Percentiles rank a stretch among this genome's conserved stretches.
These are phyloP conservation scores for Agrilus biguttatus DNA, from an alignment of 2,888 invertebrate genomes.

Conservation along the genomic window DNA sequence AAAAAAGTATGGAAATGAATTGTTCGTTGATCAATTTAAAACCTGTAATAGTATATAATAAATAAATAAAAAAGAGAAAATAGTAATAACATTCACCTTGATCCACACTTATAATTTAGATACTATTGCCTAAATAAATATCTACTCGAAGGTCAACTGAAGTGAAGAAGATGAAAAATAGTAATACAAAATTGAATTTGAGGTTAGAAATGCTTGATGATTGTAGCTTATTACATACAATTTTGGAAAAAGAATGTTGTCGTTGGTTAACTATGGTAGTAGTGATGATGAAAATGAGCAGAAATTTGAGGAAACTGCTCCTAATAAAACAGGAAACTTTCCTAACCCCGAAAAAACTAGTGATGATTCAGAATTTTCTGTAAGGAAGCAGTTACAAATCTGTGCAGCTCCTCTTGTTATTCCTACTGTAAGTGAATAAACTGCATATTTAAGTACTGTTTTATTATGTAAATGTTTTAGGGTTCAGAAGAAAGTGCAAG, in stretches of 20 bases:
- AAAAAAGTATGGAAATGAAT: no score
- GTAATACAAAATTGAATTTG: no score
- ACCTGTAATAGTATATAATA: no score
- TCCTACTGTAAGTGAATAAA: slow-evolving; percentile 48
- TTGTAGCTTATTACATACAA: no score
- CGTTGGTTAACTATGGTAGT: slow-evolving; percentile 59
- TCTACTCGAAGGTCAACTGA: no score
- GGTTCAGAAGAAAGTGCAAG: slow-evolving; percentile 55
- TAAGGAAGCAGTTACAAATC: slow-evolving; percentile 50
- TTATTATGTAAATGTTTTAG: slow-evolving; percentile 29
- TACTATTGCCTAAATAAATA: no score
- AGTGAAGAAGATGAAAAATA: no score
- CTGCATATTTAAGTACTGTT: background rate
- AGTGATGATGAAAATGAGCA: slow-evolving; percentile 51
- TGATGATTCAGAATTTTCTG: slow-evolving; percentile 34
- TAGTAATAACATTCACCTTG: no score
- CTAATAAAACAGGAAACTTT: slow-evolving; percentile 16
- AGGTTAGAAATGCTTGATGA: no score
- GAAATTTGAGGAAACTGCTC: slow-evolving; percentile 27
- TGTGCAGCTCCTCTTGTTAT: slow-evolving; percentile 75
- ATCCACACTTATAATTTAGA: no score
- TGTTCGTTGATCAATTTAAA: no score
- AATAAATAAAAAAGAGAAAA: no score
- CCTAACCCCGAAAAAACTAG: slow-evolving; percentile 35
- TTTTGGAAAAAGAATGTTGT: slow-evolving; percentile 40